Conservation (phyloP, 2,113 vertebrate genomes). For the Xerus inauris region DNA sequence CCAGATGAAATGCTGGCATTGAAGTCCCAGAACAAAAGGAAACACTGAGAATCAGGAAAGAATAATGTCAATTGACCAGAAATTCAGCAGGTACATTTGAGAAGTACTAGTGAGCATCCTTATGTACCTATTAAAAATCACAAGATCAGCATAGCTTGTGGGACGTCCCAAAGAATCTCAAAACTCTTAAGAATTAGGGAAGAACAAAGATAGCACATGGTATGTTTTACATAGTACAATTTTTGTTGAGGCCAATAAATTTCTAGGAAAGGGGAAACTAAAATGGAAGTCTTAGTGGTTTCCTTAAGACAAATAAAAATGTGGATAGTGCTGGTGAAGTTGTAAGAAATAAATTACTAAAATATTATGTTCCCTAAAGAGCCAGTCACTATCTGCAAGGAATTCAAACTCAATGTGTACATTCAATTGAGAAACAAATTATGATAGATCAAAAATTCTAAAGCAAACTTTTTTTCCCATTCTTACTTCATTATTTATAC, state of each 20-base stretch:
- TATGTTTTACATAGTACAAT: neutral
- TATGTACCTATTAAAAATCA: neutral
- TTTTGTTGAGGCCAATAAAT: neutral
- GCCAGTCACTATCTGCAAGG: constrained; percentile 36
- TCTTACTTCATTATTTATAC: neutral
- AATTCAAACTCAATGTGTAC: neutral
- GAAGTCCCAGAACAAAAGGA: neutral
- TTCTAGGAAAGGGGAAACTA: neutral
- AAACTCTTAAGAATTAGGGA: neutral
- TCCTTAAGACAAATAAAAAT: neutral
- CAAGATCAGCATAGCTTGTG: neutral
- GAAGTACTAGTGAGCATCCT: neutral
- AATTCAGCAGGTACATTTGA: fast-evolving
- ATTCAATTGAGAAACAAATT: constrained; percentile 27
- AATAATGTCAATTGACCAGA: neutral
- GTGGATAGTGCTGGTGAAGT: constrained; percentile 58
- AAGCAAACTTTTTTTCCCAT: neutral
- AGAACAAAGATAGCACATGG: neutral
- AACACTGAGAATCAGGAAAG: neutral
- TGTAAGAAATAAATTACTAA: neutral
- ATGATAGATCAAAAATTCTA: neutral
- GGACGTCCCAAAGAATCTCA: neutral
- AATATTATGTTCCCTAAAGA: neutral
- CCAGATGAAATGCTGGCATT: neutral
- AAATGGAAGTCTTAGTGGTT: neutral